Percentiles rank a stretch among this genome's conserved stretches.
phyloP scores from a whole-genome alignment of 1,140 invertebrate genomes.

The Condylostylus longicornis region DNA sequence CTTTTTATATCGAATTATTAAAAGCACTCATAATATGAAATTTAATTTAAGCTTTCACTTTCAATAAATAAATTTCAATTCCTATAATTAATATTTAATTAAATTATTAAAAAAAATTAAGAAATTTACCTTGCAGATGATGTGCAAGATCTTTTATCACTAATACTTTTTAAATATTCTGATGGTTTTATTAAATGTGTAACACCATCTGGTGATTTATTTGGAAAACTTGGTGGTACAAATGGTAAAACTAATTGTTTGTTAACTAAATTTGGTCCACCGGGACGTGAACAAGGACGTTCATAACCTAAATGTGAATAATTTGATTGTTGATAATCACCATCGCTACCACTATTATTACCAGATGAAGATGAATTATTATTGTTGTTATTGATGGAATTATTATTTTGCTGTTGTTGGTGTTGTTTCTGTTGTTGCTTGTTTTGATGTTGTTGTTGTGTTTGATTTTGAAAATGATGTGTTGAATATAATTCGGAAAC shows the following conservation, averaged over 20 bases:
- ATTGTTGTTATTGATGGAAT: conserved; percentile 8
- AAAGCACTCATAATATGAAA: too few relatives aligned
- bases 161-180: conserved; percentile 73
- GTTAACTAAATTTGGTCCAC: conserved; percentile 51
- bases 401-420: conserved; percentile 9
- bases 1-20: too few relatives aligned
- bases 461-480: too few relatives aligned
- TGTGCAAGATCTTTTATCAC: conserved; percentile 41
- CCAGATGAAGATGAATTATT: not conserved
- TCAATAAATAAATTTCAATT: too few relatives aligned
- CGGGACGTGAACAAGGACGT: conserved; percentile 17
- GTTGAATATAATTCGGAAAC: too few relatives aligned
- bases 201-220: conserved; percentile 42
- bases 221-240: conserved; percentile 73
- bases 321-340: not conserved
- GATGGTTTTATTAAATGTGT: conserved; percentile 79
- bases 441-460: conserved; percentile 11
- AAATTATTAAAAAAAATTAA: too few relatives aligned
- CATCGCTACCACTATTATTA: not conserved
- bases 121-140: conserved; percentile 34
- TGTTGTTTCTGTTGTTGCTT: conserved; percentile 7
- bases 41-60: too few relatives aligned
- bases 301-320: conserved; percentile 1
- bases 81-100: too few relatives aligned
- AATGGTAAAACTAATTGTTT: conserved; percentile 72